Percentiles rank a stretch among this genome's conserved stretches.
Evolutionary conservation across 2,797 vertebrate species (phyloP).

Genomic region (Periparus ater): DNA sequence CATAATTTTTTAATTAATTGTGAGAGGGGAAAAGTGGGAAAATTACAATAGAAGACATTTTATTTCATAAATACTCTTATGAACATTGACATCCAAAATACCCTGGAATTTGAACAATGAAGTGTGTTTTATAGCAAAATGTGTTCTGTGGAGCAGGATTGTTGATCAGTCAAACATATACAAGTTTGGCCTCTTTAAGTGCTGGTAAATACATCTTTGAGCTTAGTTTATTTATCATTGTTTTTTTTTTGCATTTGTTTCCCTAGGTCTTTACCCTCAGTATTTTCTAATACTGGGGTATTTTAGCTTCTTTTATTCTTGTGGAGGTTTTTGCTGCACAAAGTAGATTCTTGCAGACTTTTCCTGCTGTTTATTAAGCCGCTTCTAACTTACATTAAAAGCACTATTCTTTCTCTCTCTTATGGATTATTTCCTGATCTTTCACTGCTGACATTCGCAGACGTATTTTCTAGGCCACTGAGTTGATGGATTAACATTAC

Average conservation of each 20-base stretch:
- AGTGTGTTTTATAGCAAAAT: neutral
- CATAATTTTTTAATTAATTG: neutral
- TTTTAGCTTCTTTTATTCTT: neutral
- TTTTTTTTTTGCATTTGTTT: neutral
- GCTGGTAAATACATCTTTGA: neutral
- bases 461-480: neutral
- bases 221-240: neutral
- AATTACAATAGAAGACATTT: neutral
- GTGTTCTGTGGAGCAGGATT: neutral
- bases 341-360: neutral
- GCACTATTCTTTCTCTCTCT: neutral
- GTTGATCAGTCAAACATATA: neutral
- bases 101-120: neutral
- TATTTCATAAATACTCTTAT: neutral
- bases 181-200: neutral
- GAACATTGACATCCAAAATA: neutral
- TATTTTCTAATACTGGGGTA: neutral
- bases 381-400: neutral
- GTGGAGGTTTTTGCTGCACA: neutral
- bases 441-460: neutral
- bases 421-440: neutral
- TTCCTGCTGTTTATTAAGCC: neutral
- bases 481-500: neutral
- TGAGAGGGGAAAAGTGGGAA: neutral
- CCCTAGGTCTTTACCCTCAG: neutral